Conservation (phyloP, 1,140 invertebrate genomes). For the Lysiphlebus fabarum region DNA sequence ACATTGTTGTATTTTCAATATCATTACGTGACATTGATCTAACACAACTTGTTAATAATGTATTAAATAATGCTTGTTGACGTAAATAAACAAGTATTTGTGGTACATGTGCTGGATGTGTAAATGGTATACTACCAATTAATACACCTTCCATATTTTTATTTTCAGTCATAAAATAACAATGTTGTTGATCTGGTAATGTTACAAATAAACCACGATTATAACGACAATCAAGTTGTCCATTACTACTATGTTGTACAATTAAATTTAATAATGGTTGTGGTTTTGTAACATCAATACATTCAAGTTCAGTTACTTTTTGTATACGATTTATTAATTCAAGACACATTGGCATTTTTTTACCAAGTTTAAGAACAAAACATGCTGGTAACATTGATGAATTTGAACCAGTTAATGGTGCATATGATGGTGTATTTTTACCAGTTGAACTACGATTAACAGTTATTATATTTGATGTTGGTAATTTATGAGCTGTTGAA, state of each 20-base stretch:
- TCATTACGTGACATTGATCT: constrained; percentile 65
- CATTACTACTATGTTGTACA: constrained; percentile 69
- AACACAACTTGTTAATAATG: constrained; percentile 83
- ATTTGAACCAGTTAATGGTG: constrained; percentile 75
- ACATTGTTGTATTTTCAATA: constrained; percentile 77
- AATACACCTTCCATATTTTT: constrained; percentile 76
- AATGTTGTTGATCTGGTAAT: constrained; percentile 88
- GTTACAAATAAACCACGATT: constrained; percentile 76
- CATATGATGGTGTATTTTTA: constrained; percentile 78
- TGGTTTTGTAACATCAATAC: constrained; percentile 61
- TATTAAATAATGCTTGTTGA: constrained; percentile 90
- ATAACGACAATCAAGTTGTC: constrained; percentile 65
- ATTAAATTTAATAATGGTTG: constrained; percentile 75
- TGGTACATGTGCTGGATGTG: constrained; percentile 90
- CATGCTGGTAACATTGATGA: constrained; percentile 85
- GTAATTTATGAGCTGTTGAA: constrained; percentile 83
- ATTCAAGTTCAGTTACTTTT: constrained; percentile 71
- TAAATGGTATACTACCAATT: constrained; percentile 83
- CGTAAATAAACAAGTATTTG: constrained; percentile 79
- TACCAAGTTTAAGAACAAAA: constrained; percentile 83
- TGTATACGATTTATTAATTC: constrained; percentile 71
- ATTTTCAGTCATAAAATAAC: constrained; percentile 87
- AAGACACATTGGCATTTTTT: constrained; percentile 81
- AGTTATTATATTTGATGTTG: constrained; percentile 76
- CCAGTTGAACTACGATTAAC: constrained; percentile 69